A percentile compares a stretch with the other conserved stretches of the same genome.
These are phyloP conservation scores for Drosophila quadrilineata DNA, from an alignment of 1,140 invertebrate species.

Conservation along the genomic window DNA sequence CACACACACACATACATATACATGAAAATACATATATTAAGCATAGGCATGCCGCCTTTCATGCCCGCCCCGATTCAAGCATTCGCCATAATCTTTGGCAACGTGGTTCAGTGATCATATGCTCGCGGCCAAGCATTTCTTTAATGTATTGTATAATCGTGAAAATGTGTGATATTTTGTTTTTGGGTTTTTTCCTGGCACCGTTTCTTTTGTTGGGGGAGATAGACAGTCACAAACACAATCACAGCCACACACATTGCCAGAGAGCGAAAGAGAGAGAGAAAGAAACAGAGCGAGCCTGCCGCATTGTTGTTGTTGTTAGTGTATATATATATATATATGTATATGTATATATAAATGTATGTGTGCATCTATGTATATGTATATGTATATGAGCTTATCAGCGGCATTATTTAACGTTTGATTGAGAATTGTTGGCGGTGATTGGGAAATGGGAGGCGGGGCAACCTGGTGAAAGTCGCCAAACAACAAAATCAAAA, in stretches of 20 bases:
- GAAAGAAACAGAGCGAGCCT: not conserved
- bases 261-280: no score
- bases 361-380: no score
- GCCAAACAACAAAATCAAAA: conserved; percentile 28
- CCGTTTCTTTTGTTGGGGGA: not conserved
- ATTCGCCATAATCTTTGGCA: conserved; percentile 68
- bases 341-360: no score
- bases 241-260: no score
- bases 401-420: conserved; percentile 22
- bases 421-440: conserved; percentile 15
- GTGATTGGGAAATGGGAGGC: no score
- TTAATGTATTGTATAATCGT: conserved; percentile 40
- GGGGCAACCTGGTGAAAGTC: conserved; percentile 34
- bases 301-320: conserved; percentile 4
- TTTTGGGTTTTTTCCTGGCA: conserved; percentile 3
- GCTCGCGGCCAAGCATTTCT: conserved; percentile 34
- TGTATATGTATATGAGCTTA: no score
- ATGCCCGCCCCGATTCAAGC: not conserved
- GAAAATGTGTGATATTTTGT: conserved; percentile 35
- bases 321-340: no score
- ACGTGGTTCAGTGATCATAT: conserved; percentile 75
- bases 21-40: conserved; percentile 11
- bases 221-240: no score
- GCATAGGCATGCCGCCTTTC: not conserved
- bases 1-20: not conserved